These are phyloP conservation scores for Tragelaphus strepsiceros DNA, from an alignment of 2,113 vertebrate species.

Conservation along the genomic window DNA sequence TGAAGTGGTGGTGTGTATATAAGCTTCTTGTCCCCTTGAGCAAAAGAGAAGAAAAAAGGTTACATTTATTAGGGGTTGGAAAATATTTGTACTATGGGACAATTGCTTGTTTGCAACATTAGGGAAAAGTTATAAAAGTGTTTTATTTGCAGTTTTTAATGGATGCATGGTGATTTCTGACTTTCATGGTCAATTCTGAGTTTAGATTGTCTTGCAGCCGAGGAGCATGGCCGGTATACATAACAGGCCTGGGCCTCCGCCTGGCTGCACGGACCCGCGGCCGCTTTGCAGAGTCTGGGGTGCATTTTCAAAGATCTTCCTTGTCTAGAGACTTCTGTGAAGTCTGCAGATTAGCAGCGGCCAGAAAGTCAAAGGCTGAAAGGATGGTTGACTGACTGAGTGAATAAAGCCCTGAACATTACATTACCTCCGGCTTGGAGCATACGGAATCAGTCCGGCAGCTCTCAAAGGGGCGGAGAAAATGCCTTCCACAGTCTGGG, in stretches of 20 bases:
- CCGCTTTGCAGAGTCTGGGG: conserved; percentile 48
- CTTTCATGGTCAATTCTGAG: conserved; percentile 9
- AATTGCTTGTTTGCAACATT: conserved; percentile 67
- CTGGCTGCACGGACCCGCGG: accelerated
- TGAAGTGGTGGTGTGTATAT: conserved; percentile 72
- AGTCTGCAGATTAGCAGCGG: conserved; percentile 68
- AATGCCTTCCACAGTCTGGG: conserved; percentile 65
- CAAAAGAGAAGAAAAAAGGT: conserved; percentile 61
- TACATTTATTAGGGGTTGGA: conserved; percentile 67
- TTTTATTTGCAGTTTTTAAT: conserved; percentile 64
- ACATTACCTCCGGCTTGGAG: conserved; percentile 74
- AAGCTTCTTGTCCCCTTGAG: conserved; percentile 75
- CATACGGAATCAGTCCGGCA: conserved; percentile 73
- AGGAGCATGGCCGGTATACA: not conserved
- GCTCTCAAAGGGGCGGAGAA: conserved; percentile 74
- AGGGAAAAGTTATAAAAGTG: conserved; percentile 63
- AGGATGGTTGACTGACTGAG: conserved; percentile 75
- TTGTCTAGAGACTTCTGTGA: conserved; percentile 73
- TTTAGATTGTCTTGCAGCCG: not conserved
- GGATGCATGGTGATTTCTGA: conserved; percentile 19
- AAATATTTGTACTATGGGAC: conserved; percentile 65
- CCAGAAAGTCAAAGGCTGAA: conserved; percentile 76
- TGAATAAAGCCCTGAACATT: conserved; percentile 74
- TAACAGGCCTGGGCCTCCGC: not conserved
- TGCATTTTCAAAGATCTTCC: conserved; percentile 62